Evolutionary conservation across 2,888 invertebrate species (phyloP).

Genomic region (Phalera bucephala): DNA sequence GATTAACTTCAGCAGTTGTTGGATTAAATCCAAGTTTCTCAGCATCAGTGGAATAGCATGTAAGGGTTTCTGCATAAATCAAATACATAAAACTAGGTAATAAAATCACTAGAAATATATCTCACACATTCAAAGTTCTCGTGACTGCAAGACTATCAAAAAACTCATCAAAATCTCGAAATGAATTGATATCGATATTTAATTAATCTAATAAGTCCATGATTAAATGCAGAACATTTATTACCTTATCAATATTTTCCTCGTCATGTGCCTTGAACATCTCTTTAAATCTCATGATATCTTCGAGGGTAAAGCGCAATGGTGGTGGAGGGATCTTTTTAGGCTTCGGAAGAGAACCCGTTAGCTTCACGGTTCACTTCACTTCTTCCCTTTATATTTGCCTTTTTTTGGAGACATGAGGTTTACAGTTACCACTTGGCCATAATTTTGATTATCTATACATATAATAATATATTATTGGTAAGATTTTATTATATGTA

Average conservation of each 20-base stretch:
- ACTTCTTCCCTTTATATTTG: conserved; percentile 36
- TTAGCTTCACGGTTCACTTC: not conserved
- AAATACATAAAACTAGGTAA: too few species aligned
- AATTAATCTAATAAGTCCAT: too few species aligned
- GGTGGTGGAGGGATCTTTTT: conserved; percentile 71
- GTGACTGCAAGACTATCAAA: too few species aligned
- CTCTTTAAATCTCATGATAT: conserved; percentile 59
- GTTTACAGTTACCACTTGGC: too few species aligned
- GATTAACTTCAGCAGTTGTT: conserved; percentile 55
- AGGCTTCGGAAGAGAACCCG: conserved; percentile 55
- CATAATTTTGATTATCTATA: not conserved
- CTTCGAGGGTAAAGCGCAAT: conserved; percentile 60
- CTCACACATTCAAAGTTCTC: too few species aligned
- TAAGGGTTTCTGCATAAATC: conserved; percentile 50
- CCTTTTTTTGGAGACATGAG: conserved; percentile 58
- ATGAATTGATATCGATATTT: too few species aligned
- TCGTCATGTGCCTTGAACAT: conserved; percentile 62
- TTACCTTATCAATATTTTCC: conserved; percentile 66
- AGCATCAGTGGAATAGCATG: conserved; percentile 60
- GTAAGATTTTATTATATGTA: too few species aligned
- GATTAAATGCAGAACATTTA: not conserved
- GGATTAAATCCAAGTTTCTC: conserved; percentile 70
- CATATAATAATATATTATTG: not conserved
- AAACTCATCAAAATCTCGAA: too few species aligned
- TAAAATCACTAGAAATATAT: too few species aligned